Conservation (phyloP, 2,797 vertebrate genomes). For the Sphenopsis melanotis region DNA sequence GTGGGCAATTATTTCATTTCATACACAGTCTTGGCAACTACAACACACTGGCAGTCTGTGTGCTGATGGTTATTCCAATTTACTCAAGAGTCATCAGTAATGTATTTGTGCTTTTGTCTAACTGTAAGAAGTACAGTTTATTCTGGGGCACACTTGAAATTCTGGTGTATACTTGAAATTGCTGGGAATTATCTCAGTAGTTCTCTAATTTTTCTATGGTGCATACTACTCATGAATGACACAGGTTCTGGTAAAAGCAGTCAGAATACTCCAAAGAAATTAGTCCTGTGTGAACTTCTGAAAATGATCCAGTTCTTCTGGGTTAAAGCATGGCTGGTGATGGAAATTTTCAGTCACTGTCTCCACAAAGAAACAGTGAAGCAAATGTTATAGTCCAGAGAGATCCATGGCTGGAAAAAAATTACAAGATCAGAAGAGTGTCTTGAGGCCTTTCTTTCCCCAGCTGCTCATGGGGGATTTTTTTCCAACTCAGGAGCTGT, state of each 20-base stretch:
- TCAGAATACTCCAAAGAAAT: background rate
- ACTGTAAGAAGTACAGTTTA: background rate
- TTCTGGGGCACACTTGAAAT: background rate
- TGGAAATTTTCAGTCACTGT: background rate
- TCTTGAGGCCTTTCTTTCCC: background rate
- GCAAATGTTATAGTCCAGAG: background rate
- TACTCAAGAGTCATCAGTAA: background rate
- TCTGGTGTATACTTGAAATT: background rate
- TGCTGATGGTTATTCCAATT: background rate
- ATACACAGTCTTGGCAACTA: background rate
- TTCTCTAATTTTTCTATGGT: background rate
- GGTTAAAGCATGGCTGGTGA: background rate
- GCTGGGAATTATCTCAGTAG: background rate
- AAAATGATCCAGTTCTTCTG: background rate
- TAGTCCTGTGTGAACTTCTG: background rate
- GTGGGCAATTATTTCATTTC: background rate
- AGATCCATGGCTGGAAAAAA: background rate
- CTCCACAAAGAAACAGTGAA: background rate
- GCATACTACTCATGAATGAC: background rate
- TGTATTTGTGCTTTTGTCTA: background rate
- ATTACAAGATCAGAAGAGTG: background rate
- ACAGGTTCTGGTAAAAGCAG: background rate
- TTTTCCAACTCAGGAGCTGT: background rate
- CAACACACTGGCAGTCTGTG: background rate
- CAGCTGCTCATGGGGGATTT: rapidly evolving